Evolutionary conservation across 2,797 vertebrate species (phyloP).

Genomic region (Bovichtus diacanthus): DNA sequence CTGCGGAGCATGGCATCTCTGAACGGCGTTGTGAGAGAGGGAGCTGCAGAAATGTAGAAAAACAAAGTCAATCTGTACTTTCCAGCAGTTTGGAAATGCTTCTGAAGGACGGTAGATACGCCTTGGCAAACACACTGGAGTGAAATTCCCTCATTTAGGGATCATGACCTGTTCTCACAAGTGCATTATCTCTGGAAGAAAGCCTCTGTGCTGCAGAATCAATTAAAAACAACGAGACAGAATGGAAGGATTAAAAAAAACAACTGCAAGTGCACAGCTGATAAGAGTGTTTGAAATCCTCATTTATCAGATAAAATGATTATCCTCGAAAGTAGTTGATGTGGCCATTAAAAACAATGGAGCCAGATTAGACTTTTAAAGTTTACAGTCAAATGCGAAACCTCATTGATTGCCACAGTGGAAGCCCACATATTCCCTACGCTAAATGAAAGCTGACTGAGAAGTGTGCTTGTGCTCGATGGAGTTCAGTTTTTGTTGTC

Average conservation of each 20-base stretch:
- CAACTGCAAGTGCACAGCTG: slow-evolving; percentile 78
- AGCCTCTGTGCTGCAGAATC: slow-evolving; percentile 81
- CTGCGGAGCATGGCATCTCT: slow-evolving; percentile 28
- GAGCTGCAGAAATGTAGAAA: slow-evolving; percentile 54
- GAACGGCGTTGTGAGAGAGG: background rate
- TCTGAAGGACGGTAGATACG: slow-evolving; percentile 67
- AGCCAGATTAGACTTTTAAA: slow-evolving; percentile 80
- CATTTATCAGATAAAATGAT: slow-evolving; percentile 89
- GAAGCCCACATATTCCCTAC: slow-evolving; percentile 47
- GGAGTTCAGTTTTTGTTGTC: slow-evolving; percentile 55
- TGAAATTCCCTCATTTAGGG: slow-evolving; percentile 77
- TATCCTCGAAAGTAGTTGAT: slow-evolving; percentile 83
- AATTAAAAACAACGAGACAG: slow-evolving; percentile 85
- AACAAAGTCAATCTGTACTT: slow-evolving; percentile 74
- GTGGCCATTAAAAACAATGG: slow-evolving; percentile 83
- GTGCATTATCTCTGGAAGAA: slow-evolving; percentile 84
- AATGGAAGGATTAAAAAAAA: slow-evolving; percentile 86
- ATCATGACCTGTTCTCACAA: slow-evolving; percentile 81
- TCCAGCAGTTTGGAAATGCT: slow-evolving; percentile 63
- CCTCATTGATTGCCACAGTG: slow-evolving; percentile 74
- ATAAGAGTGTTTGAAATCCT: slow-evolving; percentile 87
- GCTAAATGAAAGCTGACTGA: slow-evolving; percentile 60
- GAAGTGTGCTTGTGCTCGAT: slow-evolving; percentile 38
- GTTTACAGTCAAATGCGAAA: slow-evolving; percentile 82
- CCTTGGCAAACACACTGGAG: slow-evolving; percentile 57